Percentiles rank a stretch among this genome's conserved stretches.
phyloP scores from a whole-genome alignment of 2,888 invertebrate species.

The Cotesia congregata region DNA sequence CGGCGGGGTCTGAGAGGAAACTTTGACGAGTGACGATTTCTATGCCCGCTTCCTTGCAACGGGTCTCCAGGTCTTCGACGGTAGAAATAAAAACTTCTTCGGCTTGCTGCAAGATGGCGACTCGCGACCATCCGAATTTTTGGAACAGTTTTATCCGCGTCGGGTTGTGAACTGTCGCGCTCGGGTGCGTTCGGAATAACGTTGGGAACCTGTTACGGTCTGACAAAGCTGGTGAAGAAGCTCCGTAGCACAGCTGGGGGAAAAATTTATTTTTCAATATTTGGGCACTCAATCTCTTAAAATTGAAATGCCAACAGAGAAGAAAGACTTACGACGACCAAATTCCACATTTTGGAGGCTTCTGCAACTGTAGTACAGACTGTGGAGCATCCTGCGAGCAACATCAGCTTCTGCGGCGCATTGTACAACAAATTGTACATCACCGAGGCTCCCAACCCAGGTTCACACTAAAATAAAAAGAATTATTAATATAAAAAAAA shows the following conservation, averaged over 20 bases:
- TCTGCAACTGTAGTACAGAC: slow-evolving; percentile 99
- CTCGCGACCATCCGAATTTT: slow-evolving; percentile 96
- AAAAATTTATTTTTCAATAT: not conserved
- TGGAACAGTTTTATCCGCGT: slow-evolving; percentile 96
- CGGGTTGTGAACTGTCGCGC: slow-evolving; percentile 98
- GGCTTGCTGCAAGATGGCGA: slow-evolving; percentile 97
- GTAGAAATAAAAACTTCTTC: slow-evolving; percentile 98
- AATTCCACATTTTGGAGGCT: slow-evolving; percentile 99
- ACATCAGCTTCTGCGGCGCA: slow-evolving; percentile 92
- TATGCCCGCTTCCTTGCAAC: slow-evolving; percentile 92
- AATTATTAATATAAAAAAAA: not conserved
- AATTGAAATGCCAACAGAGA: not conserved
- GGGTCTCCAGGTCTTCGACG: slow-evolving; percentile 95
- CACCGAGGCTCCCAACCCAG: slow-evolving; percentile 96
- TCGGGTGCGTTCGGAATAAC: slow-evolving; percentile 98
- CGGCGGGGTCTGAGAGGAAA: slow-evolving; percentile 96
- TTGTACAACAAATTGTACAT: slow-evolving; percentile 99
- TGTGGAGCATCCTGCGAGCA: slow-evolving; percentile 97
- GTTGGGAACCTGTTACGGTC: slow-evolving; percentile 98
- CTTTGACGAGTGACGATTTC: slow-evolving; percentile 97
- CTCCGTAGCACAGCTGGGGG: slow-evolving; percentile 91
- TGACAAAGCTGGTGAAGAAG: slow-evolving; percentile 97
- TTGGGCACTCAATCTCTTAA: no score
- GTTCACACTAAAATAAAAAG: slow-evolving; percentile 88
- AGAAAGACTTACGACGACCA: slow-evolving; percentile 90